Percentiles rank a stretch among this genome's conserved stretches.
phyloP scores from a whole-genome alignment of 1,140 invertebrate genomes.

The Coptotermes formosanus region DNA sequence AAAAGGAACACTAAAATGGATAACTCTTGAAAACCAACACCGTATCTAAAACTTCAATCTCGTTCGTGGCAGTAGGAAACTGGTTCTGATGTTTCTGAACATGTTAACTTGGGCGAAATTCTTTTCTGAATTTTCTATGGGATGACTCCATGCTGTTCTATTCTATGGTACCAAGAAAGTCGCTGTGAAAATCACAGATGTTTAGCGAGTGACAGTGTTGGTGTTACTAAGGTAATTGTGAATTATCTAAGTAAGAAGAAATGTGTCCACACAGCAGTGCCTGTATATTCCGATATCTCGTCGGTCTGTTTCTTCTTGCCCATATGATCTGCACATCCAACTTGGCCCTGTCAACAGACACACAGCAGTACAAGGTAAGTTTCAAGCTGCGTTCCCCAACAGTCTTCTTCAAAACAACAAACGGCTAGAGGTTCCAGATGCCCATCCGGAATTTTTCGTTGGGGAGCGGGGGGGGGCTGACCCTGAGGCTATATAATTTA shows the following conservation, averaged over 20 bases:
- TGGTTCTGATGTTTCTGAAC: neutral
- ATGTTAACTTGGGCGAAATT: neutral
- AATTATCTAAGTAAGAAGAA: neutral
- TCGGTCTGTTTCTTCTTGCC: neutral
- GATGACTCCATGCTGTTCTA: neutral
- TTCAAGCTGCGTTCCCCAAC: no score
- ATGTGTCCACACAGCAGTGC: neutral
- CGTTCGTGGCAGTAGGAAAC: neutral
- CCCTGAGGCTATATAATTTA: no score
- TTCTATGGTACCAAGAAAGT: neutral
- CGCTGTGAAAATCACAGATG: neutral
- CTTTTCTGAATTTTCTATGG: neutral
- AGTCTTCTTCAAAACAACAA: no score
- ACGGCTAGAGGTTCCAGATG: no score
- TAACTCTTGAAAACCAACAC: neutral
- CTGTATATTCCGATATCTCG: neutral
- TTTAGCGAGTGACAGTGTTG: neutral
- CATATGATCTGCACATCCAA: neutral
- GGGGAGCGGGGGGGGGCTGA: no score
- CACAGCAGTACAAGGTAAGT: neutral
- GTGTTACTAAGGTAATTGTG: neutral
- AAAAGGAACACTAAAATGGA: neutral
- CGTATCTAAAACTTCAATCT: slow-evolving; percentile 6
- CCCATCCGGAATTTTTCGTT: no score
- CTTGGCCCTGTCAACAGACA: neutral